Evolutionary conservation across 2,888 invertebrate genomes (phyloP).

Genomic region (Dicranocentrus wangi): DNA sequence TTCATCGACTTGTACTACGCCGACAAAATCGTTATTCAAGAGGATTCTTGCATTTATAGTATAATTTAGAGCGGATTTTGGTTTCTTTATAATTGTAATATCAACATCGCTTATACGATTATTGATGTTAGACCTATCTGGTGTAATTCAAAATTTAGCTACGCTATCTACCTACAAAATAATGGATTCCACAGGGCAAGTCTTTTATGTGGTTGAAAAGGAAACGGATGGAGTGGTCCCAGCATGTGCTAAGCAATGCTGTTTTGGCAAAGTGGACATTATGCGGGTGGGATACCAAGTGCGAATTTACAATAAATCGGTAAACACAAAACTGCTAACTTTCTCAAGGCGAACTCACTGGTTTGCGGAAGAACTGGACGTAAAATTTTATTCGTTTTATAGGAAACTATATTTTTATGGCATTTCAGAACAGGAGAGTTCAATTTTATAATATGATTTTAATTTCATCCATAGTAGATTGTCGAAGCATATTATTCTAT

Average conservation of each 20-base stretch:
- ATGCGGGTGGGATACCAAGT: slow-evolving; percentile 22
- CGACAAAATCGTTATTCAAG: slow-evolving; percentile 8
- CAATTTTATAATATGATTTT: neutral
- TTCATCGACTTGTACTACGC: slow-evolving; percentile 37
- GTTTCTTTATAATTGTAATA: too few relatives aligned
- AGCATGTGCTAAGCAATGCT: neutral
- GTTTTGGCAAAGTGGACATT: neutral
- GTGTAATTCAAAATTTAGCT: too few relatives aligned
- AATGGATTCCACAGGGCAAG: neutral
- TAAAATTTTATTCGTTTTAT: neutral
- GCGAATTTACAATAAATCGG: neutral
- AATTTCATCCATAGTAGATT: slow-evolving; percentile 37
- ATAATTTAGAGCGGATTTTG: too few relatives aligned
- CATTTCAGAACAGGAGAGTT: too few relatives aligned
- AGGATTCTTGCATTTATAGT: slow-evolving; percentile 17
- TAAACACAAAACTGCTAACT: slow-evolving; percentile 28
- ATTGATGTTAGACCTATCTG: too few relatives aligned
- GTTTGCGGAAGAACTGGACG: slow-evolving; percentile 44
- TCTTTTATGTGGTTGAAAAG: slow-evolving; percentile 19
- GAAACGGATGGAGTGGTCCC: neutral
- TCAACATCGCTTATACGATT: too few relatives aligned
- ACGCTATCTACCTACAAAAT: neutral
- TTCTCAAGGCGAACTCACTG: slow-evolving; percentile 28
- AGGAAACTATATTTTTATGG: too few relatives aligned
- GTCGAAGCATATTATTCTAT: slow-evolving; percentile 49